phyloP scores from a whole-genome alignment of 2,888 invertebrate genomes.

The Gerris lacustris region DNA sequence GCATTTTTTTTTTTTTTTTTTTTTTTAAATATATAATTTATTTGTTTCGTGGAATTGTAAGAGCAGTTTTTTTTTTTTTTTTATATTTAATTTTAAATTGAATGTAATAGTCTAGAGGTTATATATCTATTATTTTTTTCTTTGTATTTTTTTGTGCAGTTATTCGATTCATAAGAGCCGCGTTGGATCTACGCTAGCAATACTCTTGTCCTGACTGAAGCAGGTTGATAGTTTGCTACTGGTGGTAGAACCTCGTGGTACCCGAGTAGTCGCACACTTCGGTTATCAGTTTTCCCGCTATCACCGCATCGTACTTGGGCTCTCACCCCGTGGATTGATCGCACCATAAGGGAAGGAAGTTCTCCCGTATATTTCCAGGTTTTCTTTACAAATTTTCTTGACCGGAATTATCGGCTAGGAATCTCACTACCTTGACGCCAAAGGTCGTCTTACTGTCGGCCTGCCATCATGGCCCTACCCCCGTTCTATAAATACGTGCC shows the following conservation, averaged over 20 bases:
- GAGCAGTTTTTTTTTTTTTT: background rate
- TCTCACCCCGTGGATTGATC: background rate
- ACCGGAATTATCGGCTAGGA: too few relatives aligned
- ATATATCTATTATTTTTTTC: too few relatives aligned
- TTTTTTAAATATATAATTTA: background rate
- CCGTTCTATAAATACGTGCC: constrained; percentile 13
- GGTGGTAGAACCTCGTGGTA: background rate
- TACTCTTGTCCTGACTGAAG: too few relatives aligned
- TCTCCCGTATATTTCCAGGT: background rate
- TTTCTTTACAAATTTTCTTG: background rate
- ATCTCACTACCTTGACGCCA: background rate
- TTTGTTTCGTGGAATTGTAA: background rate
- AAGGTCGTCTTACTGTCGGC: background rate
- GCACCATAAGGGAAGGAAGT: background rate
- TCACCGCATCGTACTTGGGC: background rate
- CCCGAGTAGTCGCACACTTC: background rate
- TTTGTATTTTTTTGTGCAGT: too few relatives aligned
- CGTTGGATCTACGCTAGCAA: too few relatives aligned
- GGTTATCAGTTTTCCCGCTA: background rate
- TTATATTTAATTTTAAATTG: background rate
- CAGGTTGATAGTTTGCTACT: too few relatives aligned
- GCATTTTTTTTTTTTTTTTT: background rate
- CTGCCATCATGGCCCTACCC: background rate
- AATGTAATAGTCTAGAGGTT: too few relatives aligned
- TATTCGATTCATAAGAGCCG: too few relatives aligned